These are phyloP conservation scores for Grapholita molesta DNA, from an alignment of 1,140 invertebrate genomes.

Conservation along the genomic window DNA sequence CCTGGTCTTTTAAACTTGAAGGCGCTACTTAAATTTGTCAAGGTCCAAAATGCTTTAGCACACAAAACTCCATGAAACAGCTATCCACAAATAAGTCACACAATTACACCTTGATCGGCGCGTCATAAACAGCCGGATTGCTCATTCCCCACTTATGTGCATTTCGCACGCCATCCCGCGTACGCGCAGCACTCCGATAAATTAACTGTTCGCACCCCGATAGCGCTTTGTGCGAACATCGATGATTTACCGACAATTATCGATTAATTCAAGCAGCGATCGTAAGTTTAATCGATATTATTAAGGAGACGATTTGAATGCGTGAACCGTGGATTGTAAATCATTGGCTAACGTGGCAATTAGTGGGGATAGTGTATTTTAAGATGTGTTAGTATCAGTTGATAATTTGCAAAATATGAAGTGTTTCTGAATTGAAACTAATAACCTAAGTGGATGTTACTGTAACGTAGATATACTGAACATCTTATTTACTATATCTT, in stretches of 20 bases:
- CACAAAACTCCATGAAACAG: neutral
- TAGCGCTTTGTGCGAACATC: conserved; percentile 67
- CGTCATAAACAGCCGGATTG: conserved; percentile 61
- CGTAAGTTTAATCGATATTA: conserved; percentile 68
- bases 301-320: conserved; percentile 47
- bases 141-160: conserved; percentile 56
- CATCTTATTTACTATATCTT: too few relatives aligned
- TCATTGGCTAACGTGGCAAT: conserved; percentile 36
- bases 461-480: too few relatives aligned
- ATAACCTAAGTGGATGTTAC: neutral
- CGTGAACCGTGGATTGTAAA: conserved; percentile 38
- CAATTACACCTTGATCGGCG: conserved; percentile 39
- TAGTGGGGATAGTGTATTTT: conserved; percentile 36
- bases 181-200: conserved; percentile 58
- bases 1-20: too few relatives aligned
- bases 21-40: neutral
- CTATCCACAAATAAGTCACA: conserved; percentile 38
- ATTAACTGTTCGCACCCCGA: conserved; percentile 69
- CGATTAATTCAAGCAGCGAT: conserved; percentile 77
- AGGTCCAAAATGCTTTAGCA: neutral
- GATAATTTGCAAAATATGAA: neutral
- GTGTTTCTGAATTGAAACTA: neutral
- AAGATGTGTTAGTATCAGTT: conserved; percentile 16
- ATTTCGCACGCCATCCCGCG: conserved; percentile 54
- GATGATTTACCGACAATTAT: conserved; percentile 76